These are phyloP conservation scores for Cyaniris semiargus DNA, from an alignment of 2,888 invertebrate genomes.

Conservation along the genomic window DNA sequence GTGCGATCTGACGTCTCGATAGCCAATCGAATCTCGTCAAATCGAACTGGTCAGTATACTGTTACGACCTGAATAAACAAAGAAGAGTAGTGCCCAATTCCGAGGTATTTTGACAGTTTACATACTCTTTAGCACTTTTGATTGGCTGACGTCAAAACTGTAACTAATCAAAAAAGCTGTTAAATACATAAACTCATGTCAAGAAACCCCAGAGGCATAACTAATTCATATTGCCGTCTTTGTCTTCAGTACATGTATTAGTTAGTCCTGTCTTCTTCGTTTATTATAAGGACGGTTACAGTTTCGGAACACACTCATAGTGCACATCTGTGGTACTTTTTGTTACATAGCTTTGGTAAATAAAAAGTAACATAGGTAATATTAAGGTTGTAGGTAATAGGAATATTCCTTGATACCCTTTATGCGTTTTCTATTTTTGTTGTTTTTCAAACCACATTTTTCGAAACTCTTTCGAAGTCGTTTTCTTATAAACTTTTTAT, in stretches of 20 bases:
- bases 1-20: background rate
- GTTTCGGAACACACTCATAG: background rate
- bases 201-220: too few relatives aligned
- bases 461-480: background rate
- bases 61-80: background rate
- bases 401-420: background rate
- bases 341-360: background rate
- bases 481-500: background rate
- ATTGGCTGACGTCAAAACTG: too few relatives aligned
- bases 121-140: too few relatives aligned
- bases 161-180: too few relatives aligned
- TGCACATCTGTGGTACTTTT: background rate
- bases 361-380: background rate
- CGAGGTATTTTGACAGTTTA: background rate
- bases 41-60: background rate
- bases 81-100: background rate
- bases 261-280: background rate
- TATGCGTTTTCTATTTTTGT: too few relatives aligned
- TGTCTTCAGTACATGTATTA: too few relatives aligned
- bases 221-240: too few relatives aligned
- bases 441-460: background rate
- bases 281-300: background rate
- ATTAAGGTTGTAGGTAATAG: conserved; percentile 4
- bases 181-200: too few relatives aligned
- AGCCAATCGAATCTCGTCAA: background rate